A percentile compares a stretch with the other conserved stretches of the same genome.
Conservation (phyloP, 2,113 vertebrate genomes). For the Peromyscus maniculatus region DNA sequence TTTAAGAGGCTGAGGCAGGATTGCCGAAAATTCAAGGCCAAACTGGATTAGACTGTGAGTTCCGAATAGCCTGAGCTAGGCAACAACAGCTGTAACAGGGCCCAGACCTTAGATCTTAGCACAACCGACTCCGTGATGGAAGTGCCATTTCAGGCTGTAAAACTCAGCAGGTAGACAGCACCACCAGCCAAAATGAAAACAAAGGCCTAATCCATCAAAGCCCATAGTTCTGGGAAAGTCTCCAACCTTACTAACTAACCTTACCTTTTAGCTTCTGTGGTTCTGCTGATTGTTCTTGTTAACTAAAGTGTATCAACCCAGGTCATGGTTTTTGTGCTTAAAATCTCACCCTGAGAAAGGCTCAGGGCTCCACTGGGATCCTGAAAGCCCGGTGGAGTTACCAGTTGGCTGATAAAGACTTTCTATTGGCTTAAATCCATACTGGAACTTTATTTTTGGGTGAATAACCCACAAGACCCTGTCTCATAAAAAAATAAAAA, state of each 20-base stretch:
- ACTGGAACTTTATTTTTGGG: background rate
- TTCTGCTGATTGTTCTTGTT: background rate
- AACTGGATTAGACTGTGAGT: background rate
- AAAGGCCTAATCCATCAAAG: background rate
- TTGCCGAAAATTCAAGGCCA: background rate
- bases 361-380: background rate
- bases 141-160: background rate
- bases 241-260: background rate
- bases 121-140: background rate
- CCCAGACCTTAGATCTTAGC: background rate
- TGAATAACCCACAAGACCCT: background rate
- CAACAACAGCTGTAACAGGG: background rate
- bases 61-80: background rate
- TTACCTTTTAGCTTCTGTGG: background rate
- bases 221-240: background rate
- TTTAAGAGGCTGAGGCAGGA: background rate
- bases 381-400: background rate
- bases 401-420: background rate
- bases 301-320: background rate
- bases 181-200: background rate
- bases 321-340: background rate
- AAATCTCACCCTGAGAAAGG: background rate
- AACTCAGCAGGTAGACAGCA: background rate
- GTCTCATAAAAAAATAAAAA: background rate
- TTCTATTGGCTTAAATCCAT: background rate